Percentiles rank a stretch among this genome's conserved stretches.
Evolutionary conservation across 2,888 invertebrate species (phyloP).

Genomic region (Macrosiphum euphorbiae): DNA sequence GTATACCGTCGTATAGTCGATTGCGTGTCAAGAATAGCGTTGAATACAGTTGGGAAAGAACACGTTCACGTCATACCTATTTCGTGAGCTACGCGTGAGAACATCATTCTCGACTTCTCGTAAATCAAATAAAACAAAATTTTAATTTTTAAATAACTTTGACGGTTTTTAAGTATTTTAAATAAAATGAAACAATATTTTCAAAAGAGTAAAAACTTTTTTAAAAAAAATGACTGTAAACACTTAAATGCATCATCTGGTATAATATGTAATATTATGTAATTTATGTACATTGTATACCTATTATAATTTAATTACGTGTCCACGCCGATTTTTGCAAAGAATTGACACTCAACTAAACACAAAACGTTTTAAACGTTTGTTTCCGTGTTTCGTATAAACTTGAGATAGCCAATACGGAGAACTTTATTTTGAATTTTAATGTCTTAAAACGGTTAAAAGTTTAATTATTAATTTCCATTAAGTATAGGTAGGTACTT

Average conservation of each 20-base stretch:
- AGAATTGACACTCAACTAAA: not conserved
- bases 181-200: not conserved
- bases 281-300: not conserved
- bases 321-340: not conserved
- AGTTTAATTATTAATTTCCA: slow-evolving; percentile 3
- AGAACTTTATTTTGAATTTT: not conserved
- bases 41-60: not conserved
- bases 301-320: not conserved
- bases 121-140: not conserved
- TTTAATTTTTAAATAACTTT: not conserved
- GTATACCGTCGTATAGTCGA: not conserved
- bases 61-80: not conserved
- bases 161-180: not conserved
- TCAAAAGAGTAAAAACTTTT: not conserved
- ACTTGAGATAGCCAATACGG: not conserved
- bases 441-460: not conserved
- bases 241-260: not conserved
- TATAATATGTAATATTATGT: not conserved
- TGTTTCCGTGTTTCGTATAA: not conserved
- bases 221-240: not conserved
- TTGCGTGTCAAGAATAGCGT: not conserved
- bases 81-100: not conserved
- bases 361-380: not conserved
- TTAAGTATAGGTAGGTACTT: not conserved
- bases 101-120: not conserved